Conservation (phyloP, 2,113 vertebrate genomes). For the Bos javanicus region DNA sequence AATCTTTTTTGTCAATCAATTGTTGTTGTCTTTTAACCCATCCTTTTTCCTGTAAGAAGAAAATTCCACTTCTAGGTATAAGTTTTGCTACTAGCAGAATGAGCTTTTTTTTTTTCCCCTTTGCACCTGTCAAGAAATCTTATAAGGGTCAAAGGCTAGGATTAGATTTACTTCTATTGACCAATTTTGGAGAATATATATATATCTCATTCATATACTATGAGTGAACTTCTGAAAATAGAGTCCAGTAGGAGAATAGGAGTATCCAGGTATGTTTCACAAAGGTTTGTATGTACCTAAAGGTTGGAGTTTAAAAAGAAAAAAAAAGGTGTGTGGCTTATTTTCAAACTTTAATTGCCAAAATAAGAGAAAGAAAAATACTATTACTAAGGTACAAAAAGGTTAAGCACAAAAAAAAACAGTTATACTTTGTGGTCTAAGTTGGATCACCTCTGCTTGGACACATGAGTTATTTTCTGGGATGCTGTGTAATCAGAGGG, state of each 20-base stretch:
- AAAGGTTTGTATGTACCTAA: not conserved
- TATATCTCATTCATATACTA: not conserved
- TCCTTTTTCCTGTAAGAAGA: not conserved
- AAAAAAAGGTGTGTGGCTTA: not conserved
- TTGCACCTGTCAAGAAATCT: not conserved
- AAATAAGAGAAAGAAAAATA: not conserved
- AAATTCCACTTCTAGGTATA: not conserved
- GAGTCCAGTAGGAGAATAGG: not conserved
- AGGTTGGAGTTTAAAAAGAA: not conserved
- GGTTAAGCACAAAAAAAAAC: not conserved
- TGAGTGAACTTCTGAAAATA: not conserved
- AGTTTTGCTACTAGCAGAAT: not conserved
- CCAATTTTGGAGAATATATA: not conserved
- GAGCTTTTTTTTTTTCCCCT: not conserved
- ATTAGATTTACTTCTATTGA: not conserved
- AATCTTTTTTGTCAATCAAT: not conserved
- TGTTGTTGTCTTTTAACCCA: not conserved
- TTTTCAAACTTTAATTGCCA: not conserved
- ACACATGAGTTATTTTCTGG: not conserved
- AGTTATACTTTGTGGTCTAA: not conserved
- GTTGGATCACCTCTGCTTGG: not conserved
- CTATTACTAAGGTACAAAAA: not conserved
- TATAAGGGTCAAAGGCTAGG: not conserved
- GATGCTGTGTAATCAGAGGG: not conserved
- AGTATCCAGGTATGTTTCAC: not conserved